These are phyloP conservation scores for Acleris emargana DNA, from an alignment of 2,888 invertebrate species.

Conservation along the genomic window DNA sequence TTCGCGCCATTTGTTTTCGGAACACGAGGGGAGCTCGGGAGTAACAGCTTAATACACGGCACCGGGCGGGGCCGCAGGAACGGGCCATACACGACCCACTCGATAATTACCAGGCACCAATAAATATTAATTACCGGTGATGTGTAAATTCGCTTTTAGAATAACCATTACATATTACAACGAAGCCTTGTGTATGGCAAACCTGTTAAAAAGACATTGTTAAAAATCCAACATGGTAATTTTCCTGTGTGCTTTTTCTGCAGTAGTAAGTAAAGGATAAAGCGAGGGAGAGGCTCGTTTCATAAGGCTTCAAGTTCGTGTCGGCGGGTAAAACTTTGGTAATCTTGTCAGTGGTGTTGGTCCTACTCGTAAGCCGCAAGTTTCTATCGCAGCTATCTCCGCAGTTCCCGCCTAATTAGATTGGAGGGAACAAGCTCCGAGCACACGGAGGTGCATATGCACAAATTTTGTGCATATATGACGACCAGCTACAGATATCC, in stretches of 20 bases:
- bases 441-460: conserved; percentile 46
- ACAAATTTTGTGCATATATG: conserved; percentile 37
- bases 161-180: conserved; percentile 32
- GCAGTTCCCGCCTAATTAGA: conserved; percentile 68
- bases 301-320: conserved; percentile 37
- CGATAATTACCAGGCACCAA: conserved; percentile 44
- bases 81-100: conserved; percentile 43
- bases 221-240: conserved; percentile 3
- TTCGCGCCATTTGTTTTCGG: conserved; percentile 66
- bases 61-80: conserved; percentile 38
- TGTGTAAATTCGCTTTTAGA: conserved; percentile 41
- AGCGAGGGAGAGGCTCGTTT: conserved; percentile 14
- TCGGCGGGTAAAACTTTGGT: conserved; percentile 59
- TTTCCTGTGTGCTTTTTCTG: conserved; percentile 3
- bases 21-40: conserved; percentile 47
- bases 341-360: conserved; percentile 63
- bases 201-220: background rate
- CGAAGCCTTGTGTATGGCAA: background rate
- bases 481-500: conserved; percentile 31
- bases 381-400: conserved; percentile 64
- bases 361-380: conserved; percentile 59
- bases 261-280: conserved; percentile 18
- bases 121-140: conserved; percentile 44
- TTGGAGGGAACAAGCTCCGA: conserved; percentile 56
- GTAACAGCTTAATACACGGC: conserved; percentile 57